These are phyloP conservation scores for Coluber constrictor DNA, from an alignment of 2,797 vertebrate species.

Conservation along the genomic window DNA sequence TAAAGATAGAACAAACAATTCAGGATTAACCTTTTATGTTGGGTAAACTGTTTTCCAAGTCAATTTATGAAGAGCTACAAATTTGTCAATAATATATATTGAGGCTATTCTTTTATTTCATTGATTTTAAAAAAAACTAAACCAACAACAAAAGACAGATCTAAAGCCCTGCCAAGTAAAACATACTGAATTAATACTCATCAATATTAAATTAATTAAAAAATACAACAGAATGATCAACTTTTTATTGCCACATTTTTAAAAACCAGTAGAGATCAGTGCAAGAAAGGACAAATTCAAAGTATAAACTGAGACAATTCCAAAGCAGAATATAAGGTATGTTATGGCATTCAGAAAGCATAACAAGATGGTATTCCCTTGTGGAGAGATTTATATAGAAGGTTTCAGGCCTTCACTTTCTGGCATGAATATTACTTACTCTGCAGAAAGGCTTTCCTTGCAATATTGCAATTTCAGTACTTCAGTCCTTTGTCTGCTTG, in stretches of 20 bases:
- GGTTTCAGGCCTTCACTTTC: background rate
- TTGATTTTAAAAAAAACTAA: slow-evolving; percentile 25
- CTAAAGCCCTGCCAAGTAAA: background rate
- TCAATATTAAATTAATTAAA: background rate
- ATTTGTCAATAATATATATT: slow-evolving; percentile 1
- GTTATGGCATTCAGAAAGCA: background rate
- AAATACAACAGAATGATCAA: background rate
- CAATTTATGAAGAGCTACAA: slow-evolving; percentile 22
- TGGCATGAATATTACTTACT: background rate
- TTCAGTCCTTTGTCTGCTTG: background rate
- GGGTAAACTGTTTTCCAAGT: background rate
- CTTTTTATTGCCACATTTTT: background rate
- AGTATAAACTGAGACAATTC: background rate
- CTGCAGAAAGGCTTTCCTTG: background rate
- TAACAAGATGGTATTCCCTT: background rate
- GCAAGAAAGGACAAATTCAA: background rate
- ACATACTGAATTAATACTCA: slow-evolving; percentile 1
- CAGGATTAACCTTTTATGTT: slow-evolving; percentile 37
- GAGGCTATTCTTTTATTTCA: background rate
- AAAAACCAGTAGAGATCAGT: background rate
- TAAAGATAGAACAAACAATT: slow-evolving; percentile 46
- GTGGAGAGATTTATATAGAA: background rate
- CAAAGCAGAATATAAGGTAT: background rate
- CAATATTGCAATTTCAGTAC: background rate
- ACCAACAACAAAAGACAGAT: background rate